Evolutionary conservation across 2,888 invertebrate species (phyloP).

Genomic region (Hedya salicella): DNA sequence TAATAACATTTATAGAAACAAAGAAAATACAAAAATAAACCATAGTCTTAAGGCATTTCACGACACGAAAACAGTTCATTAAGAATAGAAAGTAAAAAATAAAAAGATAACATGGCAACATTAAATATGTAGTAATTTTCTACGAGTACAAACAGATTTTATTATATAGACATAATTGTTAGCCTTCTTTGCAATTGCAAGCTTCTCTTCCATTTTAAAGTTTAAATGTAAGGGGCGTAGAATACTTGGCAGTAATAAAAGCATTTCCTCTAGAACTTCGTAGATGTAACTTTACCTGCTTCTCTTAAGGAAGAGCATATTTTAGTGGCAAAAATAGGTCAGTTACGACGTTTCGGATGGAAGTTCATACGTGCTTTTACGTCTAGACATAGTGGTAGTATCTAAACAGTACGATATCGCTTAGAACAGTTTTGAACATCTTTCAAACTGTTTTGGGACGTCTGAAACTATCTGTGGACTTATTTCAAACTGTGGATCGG

Average conservation of each 20-base stretch:
- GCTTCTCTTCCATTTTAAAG: constrained; percentile 17
- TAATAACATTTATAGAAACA: too few species aligned
- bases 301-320: background rate
- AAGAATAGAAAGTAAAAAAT: too few species aligned
- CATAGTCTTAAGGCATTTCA: too few species aligned
- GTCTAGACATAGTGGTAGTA: background rate
- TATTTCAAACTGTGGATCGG: too few species aligned
- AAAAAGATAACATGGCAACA: too few species aligned
- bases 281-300: constrained; percentile 31
- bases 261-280: constrained; percentile 12
- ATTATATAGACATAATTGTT: background rate
- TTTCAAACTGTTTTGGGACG: too few species aligned
- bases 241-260: constrained; percentile 33
- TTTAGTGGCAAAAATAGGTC: background rate
- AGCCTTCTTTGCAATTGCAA: background rate
- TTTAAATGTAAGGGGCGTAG: constrained; percentile 20
- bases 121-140: too few species aligned
- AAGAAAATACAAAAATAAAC: too few species aligned
- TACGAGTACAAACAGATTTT: background rate
- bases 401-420: background rate
- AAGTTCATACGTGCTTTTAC: background rate
- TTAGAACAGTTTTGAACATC: background rate
- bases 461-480: too few species aligned
- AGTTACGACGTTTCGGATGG: background rate
- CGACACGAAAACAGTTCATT: too few species aligned